Evolutionary conservation across 1,140 invertebrate species (phyloP), one percentile per base, ranked within the genome.

Genomic region (Drosophila suzukii): DNA sequence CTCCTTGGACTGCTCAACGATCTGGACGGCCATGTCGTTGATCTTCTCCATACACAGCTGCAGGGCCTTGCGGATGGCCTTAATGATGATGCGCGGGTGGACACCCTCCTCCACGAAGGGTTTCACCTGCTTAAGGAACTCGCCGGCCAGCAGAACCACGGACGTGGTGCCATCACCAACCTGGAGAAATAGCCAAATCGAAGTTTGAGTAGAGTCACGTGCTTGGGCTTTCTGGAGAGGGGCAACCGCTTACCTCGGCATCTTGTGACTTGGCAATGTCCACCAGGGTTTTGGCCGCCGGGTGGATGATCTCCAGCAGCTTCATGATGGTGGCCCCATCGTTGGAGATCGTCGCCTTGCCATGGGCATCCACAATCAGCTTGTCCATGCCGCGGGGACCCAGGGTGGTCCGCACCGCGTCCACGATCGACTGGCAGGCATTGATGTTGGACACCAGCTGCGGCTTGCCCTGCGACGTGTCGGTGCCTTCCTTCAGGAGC

Each of bases 351-450:
- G 98, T 98, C 0, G 97, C 96, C 93, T 97, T 98, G 4, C 98
- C 96, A 78, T 95, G 95, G 60, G 94, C 93, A 92, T 98, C 96
- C 2, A 99, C 98, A 86, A 99, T 99, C 24, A 99, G 94, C 93
- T 99, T 99, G 93, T 99, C 99, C 98, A 99, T 99, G 38, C 99
- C 99, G 36, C 99, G 95, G 47, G 99, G 99, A 65, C 99, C 99
- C 10, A 99, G 93, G 4, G 99, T 99, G 15, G 99, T 99, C 46
- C 98, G 94, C 4, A 95, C 97, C 56, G 98, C 97, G 94, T 99
- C 99, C 17, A 97, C 97, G 47, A 99, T 96, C 11, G 96, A 94
- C 93, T 98, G 97, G 92, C 99, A 99, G n/a, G 99, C 99, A 96
- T 98, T 99, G 93, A 99, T 99, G 93, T 99, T 99, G 46, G 98